phyloP scores from a whole-genome alignment of 2,113 vertebrate genomes.

The Ceyx cyanopectus region DNA sequence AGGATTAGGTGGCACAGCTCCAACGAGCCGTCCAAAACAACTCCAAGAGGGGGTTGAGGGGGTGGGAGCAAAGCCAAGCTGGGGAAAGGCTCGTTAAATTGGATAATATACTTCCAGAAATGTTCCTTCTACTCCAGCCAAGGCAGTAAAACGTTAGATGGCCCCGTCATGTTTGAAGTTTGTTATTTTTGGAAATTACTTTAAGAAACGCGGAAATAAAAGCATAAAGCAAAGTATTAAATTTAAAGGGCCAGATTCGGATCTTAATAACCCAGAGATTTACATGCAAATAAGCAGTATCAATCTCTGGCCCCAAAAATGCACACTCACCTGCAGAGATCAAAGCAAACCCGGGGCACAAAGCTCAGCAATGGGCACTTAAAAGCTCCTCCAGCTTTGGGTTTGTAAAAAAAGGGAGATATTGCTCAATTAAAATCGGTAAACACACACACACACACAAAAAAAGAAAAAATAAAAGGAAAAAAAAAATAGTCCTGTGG shows the following conservation, averaged over 20 bases:
- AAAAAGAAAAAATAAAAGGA: neutral
- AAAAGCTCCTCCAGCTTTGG: conserved; percentile 28
- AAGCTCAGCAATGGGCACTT: neutral
- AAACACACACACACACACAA: neutral
- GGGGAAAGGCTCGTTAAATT: conserved; percentile 59
- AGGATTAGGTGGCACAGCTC: conserved; percentile 48
- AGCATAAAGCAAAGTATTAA: conserved; percentile 58
- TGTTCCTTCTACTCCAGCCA: conserved; percentile 61
- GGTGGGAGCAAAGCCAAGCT: conserved; percentile 37
- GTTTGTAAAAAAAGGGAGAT: conserved; percentile 12
- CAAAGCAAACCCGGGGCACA: neutral
- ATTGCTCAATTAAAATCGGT: neutral
- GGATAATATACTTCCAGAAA: conserved; percentile 63
- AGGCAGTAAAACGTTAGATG: conserved; percentile 62
- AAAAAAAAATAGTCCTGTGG: neutral
- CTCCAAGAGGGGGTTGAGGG: conserved; percentile 29
- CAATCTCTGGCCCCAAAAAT: conserved; percentile 29
- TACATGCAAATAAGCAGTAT: conserved; percentile 45
- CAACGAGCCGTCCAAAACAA: conserved; percentile 54
- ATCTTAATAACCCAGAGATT: conserved; percentile 56
- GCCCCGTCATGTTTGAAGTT: conserved; percentile 63
- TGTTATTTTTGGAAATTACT: conserved; percentile 71
- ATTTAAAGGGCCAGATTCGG: conserved; percentile 67
- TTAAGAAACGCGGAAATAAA: conserved; percentile 64
- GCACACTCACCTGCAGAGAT: conserved; percentile 36